Base-by-base conservation (phyloP, 92 coral and sea anemone genomes). In the Epizoanthus ramosus region DNA sequence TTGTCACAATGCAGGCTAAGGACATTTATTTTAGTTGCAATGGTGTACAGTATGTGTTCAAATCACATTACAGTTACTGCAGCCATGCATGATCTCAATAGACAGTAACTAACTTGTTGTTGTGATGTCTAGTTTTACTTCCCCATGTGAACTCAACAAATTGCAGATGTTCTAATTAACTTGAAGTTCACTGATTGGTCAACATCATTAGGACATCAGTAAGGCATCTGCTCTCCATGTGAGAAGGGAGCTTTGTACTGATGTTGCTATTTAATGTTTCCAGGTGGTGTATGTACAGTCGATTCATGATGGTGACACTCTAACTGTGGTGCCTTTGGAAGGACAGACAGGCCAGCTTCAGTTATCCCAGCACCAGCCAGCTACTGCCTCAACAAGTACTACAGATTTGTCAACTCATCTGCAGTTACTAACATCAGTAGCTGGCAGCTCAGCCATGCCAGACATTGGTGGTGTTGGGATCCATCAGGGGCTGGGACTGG, bases 261-360 rank as follows among this genome's bases (percentile, higher is more conserved):
- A 25, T 41, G 52, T 9, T 72, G 45, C 14, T 73, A 22, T 43
- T 9, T 73, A 25, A 6, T 73, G 24, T 19, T 45, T 54, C 63
- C 83, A 93, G 97, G 97, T 93, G 52, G 97, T 93, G 23, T 93
- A 91, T 72, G 97, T 93, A 21, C 97, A 93, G 87, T 93, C 97
- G 23, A 85, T 91, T 74, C 91, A 91, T 66, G 91, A 77, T 70
- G 92, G 91, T 37, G 92, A 91, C 59, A 89, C 97, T 3, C 87
- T 93, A 28, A 87, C 97, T 23, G 97, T 93, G 52, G 90, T 91
- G 37, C 97, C 97, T 14, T 83, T 91, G 33, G 91, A 92, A 81
- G 90, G 92, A 25, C 94, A 91, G 47, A 35, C 97, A 0, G 89
- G 90, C 37, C 85, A 83, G 65, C 82, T 89, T 12, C 88, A 71